These are phyloP conservation scores for Petrophora chlorosata DNA, from an alignment of 2,888 invertebrate species.

Conservation along the genomic window DNA sequence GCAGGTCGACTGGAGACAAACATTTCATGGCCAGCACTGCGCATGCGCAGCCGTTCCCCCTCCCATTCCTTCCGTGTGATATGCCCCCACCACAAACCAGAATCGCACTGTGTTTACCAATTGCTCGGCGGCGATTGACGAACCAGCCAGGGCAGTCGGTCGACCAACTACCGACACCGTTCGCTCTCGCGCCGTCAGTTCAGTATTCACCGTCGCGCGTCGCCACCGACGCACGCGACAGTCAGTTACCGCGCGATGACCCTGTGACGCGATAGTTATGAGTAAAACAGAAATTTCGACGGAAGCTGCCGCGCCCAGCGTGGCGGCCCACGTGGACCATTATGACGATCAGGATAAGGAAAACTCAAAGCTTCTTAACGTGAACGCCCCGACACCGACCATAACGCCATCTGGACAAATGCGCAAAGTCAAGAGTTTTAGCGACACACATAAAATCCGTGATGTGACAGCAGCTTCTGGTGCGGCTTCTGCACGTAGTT, in stretches of 20 bases:
- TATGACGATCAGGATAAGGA: conserved; percentile 70
- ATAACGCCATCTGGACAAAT: conserved; percentile 78
- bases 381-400: conserved; percentile 60
- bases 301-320: conserved; percentile 74
- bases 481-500: conserved; percentile 75
- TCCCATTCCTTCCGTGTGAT: conserved; percentile 85
- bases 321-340: conserved; percentile 74
- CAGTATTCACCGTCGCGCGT: conserved; percentile 72
- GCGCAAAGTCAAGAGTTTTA: conserved; percentile 81
- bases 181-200: conserved; percentile 84
- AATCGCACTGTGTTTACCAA: conserved; percentile 80
- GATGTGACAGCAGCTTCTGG: conserved; percentile 74
- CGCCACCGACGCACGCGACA: conserved; percentile 75
- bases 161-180: conserved; percentile 88
- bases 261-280: conserved; percentile 79
- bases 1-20: no score
- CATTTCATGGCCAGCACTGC: conserved; percentile 87
- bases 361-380: conserved; percentile 68
- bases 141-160: conserved; percentile 72
- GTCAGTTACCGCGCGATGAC: conserved; percentile 73
- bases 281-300: conserved; percentile 70
- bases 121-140: conserved; percentile 70
- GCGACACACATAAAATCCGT: conserved; percentile 76
- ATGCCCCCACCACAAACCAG: conserved; percentile 60
- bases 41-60: conserved; percentile 77